Base-by-base conservation (phyloP, 2,888 invertebrate species). In the Leuctra nigra region DNA sequence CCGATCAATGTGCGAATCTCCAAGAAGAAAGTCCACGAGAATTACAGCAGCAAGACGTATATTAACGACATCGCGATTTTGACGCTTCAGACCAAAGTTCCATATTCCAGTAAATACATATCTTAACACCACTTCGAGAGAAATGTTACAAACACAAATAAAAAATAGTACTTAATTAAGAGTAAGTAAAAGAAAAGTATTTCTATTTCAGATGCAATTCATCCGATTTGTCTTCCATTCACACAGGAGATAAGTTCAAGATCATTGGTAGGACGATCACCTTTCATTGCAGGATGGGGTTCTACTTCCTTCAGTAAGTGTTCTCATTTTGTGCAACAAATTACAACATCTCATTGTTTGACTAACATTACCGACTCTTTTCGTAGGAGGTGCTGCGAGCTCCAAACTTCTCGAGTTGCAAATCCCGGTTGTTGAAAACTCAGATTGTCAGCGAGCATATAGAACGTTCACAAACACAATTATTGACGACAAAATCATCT, bases 231-330 rank as follows among this genome's bases (percentile, higher is more conserved):
- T 68, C 73, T 92, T 46, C 92, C 92, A 0, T 68, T 74, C 13
- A 70, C 74, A 9, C 69, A 73, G 0, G 74, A 77, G 3, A 66
- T 85, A 39, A 73, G 80, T 41, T 68, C 75, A 0, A 77, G 73
- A 46, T 74, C 72, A 13, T 84, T 78, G 64, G 81, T 75, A 20
- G 75, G 75, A 63, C 76, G 76, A 57, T 76, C 73, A 61, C 87
- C 87, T 0, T 81, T 86, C 65, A 79, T 92, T 4, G 88, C 87
- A 22, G 93, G 93, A 20, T 93, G 91, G 91, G 93, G 93, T 13
- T 77, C 87, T 7, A 72, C 81, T 0, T 70, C 73, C 62, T 85
- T 81, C 69, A 78, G 88, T 88, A 75, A 82, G 85, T 80, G n/a
- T n/a, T n/a, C n/a, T n/a, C 6, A 11, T 29, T 29, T 7, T 29